A percentile compares a stretch with the other conserved stretches of the same genome.
phyloP scores from a whole-genome alignment of 2,888 invertebrate genomes.

The Agrochola lychnidis region DNA sequence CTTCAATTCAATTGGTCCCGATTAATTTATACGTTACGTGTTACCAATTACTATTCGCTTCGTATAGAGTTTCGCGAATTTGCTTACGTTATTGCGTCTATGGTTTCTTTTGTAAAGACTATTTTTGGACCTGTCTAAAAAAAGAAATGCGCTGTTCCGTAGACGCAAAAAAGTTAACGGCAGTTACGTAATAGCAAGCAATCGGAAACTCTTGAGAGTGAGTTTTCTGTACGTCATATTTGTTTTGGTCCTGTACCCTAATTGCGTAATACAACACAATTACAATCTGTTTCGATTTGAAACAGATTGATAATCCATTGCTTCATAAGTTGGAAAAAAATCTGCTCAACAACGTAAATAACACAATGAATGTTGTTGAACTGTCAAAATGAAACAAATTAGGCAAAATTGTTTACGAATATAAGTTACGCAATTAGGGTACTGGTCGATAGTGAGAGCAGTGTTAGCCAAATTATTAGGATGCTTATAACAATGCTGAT shows the following conservation, averaged over 20 bases:
- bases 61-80: constrained; percentile 15
- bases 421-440: no score
- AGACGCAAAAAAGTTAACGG: not conserved
- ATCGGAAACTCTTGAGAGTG: not conserved
- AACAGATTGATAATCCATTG: no score
- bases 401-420: no score
- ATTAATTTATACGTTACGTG: constrained; percentile 26
- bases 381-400: no score
- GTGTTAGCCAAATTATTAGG: no score
- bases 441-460: not conserved
- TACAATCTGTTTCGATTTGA: no score
- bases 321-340: no score
- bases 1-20: constrained; percentile 47
- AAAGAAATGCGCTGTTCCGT: not conserved
- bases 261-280: no score
- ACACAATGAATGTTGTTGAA: no score
- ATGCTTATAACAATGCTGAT: no score
- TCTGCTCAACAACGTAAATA: no score
- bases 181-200: not conserved
- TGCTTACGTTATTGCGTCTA: not conserved
- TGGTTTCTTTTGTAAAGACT: not conserved
- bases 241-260: not conserved
- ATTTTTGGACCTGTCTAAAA: not conserved
- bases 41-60: constrained; percentile 21
- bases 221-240: not conserved